These are phyloP conservation scores for Polydesmus complanatus DNA, from an alignment of 2,888 invertebrate genomes.

Conservation along the genomic window DNA sequence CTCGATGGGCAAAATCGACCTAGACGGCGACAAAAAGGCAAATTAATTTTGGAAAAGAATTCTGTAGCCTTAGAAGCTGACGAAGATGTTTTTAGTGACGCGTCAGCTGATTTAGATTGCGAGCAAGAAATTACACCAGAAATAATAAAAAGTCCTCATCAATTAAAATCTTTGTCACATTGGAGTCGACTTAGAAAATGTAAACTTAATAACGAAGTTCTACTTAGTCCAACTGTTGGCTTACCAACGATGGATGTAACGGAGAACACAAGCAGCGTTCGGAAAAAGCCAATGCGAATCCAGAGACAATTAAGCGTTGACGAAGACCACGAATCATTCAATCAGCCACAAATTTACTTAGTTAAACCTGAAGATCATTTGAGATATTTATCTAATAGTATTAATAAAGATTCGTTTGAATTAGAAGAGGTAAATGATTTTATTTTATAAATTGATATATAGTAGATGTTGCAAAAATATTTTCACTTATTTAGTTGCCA, in stretches of 20 bases:
- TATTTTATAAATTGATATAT: background rate
- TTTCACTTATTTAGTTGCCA: constrained; percentile 3
- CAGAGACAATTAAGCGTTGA: constrained; percentile 2
- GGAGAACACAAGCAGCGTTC: background rate
- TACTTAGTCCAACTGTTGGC: too few species aligned
- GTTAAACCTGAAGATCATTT: background rate
- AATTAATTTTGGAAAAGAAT: constrained; percentile 8
- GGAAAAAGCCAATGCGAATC: background rate
- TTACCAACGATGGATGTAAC: background rate
- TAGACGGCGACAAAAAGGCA: background rate
- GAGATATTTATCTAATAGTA: background rate
- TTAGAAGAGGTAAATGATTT: constrained; percentile 14
- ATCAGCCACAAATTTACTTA: background rate
- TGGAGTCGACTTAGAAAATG: too few species aligned
- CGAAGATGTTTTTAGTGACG: constrained; percentile 7
- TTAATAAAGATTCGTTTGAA: constrained; percentile 16
- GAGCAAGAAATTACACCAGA: too few species aligned
- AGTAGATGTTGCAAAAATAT: background rate
- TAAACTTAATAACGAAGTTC: too few species aligned
- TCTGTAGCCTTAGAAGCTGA: constrained; percentile 8
- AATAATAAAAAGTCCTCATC: background rate
- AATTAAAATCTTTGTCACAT: background rate
- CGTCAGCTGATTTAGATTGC: background rate
- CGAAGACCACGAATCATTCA: background rate
- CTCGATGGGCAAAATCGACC: constrained; percentile 28